A percentile compares a stretch with the other conserved stretches of the same genome.
Conservation (phyloP, 2,113 vertebrate species). For the Zosterops japonicus region DNA sequence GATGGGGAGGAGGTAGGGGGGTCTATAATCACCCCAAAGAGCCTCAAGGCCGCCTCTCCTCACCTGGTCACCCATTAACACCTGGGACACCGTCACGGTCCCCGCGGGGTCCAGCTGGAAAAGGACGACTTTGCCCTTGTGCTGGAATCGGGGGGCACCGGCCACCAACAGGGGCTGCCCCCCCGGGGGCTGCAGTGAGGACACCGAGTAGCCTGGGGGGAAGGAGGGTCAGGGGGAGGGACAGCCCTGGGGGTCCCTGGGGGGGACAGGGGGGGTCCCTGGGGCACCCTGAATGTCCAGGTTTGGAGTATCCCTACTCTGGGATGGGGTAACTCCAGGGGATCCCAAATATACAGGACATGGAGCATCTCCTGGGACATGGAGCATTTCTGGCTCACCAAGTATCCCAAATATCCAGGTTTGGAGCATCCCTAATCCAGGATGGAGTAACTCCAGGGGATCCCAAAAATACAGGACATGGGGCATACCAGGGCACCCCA, state of each 20-base stretch:
- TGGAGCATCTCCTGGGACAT: no score
- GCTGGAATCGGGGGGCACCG: constrained; percentile 92
- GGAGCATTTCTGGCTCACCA: no score
- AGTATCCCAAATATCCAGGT: no score
- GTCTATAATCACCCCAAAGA: rapidly evolving
- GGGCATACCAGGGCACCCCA: no score
- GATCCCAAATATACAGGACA: no score
- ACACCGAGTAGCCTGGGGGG: constrained; percentile 87
- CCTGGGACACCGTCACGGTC: constrained; percentile 80
- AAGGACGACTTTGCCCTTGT: constrained; percentile 93
- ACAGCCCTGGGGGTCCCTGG: no score
- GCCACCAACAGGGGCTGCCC: constrained; percentile 83
- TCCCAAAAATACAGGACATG: no score
- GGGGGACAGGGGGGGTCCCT: not conserved
- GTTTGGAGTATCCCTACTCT: no score
- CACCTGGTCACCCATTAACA: constrained; percentile 91
- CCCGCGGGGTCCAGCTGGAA: constrained; percentile 85
- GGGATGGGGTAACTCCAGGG: not conserved
- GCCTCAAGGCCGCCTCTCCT: not conserved
- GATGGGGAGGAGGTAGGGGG: no score
- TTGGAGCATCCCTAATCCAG: no score
- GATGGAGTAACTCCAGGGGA: no score
- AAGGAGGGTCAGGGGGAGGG: not conserved
- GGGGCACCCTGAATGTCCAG: rapidly evolving
- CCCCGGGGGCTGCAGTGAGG: constrained; percentile 80